Evolutionary conservation across 2,888 invertebrate species (phyloP), one percentile per base, ranked within the genome.

Genomic region (Polymixis lichenea): DNA sequence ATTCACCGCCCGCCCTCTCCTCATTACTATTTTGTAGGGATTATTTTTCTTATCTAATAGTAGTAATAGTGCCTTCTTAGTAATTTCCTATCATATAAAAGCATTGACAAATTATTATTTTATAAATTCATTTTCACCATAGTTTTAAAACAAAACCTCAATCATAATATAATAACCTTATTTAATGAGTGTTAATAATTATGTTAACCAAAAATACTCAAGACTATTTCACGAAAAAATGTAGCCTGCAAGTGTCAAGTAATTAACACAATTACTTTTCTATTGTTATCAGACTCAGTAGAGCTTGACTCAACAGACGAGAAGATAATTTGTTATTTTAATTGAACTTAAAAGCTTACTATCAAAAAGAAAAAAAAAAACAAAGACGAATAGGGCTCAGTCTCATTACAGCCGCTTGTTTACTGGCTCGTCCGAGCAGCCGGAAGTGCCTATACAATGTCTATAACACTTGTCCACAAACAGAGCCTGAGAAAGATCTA

Each of bases 391-490:
- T n/a, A 68, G 9, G 49, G 28, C 28, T 60, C 25, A 11, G 53
- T 55, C 49, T 43, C 53, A 55, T 61, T 68, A 72, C 15, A 28
- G 22, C 22, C 62, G 25, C 28, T 68, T 71, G 62, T 82, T 64
- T 72, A 64, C 55, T 25, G 61, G 51, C 64, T 15, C 60, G 25
- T 64, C 71, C 62, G 17, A 82, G 58, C 53, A 72, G 11, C 46
- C 70, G 70, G 77, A 80, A 67, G 55, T 55, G 38, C 22, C 22
- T 56, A 66, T 66, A 55, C 64, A 80, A 74, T 46, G 46, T 62
- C 51, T 62, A 53, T 46, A 73, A 32, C 61, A 80, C 64, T 74
- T 68, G 67, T 68, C 53, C 28, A 75, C 58, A 56, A 80, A 80
- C 64, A 15, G 9, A 79, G 43, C 28, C n/a, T 25, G 8, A 38